Conservation (phyloP, 2,888 invertebrate species). For the Bhutanitis thaidina region DNA sequence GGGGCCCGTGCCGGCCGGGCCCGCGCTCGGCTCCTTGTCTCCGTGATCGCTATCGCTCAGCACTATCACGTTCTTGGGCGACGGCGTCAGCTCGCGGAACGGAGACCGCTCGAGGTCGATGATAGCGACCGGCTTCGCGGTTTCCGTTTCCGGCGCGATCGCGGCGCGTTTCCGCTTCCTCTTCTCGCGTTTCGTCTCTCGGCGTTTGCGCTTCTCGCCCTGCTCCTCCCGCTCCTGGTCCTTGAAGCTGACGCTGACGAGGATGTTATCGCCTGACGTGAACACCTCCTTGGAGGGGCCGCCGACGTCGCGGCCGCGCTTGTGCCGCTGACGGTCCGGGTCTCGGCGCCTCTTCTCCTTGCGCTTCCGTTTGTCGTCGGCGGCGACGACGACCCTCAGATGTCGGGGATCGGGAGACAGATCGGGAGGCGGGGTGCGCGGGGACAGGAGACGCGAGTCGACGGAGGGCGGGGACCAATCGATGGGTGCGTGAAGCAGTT, state of each 20-base stretch:
- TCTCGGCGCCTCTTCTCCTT: slow-evolving; percentile 28
- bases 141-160: slow-evolving; percentile 31
- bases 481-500: slow-evolving; percentile 30
- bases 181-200: slow-evolving; percentile 31
- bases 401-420: slow-evolving; percentile 56
- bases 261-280: slow-evolving; percentile 94
- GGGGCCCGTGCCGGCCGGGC: slow-evolving; percentile 39
- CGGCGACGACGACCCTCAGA: slow-evolving; percentile 59
- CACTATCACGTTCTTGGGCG: slow-evolving; percentile 89
- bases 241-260: slow-evolving; percentile 95
- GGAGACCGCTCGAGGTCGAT: slow-evolving; percentile 92
- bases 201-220: slow-evolving; percentile 44
- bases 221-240: slow-evolving; percentile 76
- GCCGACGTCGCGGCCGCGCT: slow-evolving; percentile 51
- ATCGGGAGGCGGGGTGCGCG: slow-evolving; percentile 81
- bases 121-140: slow-evolving; percentile 87
- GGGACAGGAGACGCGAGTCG: slow-evolving; percentile 81
- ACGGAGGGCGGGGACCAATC: slow-evolving; percentile 39
- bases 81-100: slow-evolving; percentile 89
- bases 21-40: slow-evolving; percentile 54
- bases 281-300: slow-evolving; percentile 92
- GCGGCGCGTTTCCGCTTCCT: slow-evolving; percentile 34
- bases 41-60: slow-evolving; percentile 89
- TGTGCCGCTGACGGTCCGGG: slow-evolving; percentile 38
- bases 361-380: slow-evolving; percentile 31